Base-by-base conservation (phyloP, 2,797 vertebrate species). In the Chelon labrosus region DNA sequence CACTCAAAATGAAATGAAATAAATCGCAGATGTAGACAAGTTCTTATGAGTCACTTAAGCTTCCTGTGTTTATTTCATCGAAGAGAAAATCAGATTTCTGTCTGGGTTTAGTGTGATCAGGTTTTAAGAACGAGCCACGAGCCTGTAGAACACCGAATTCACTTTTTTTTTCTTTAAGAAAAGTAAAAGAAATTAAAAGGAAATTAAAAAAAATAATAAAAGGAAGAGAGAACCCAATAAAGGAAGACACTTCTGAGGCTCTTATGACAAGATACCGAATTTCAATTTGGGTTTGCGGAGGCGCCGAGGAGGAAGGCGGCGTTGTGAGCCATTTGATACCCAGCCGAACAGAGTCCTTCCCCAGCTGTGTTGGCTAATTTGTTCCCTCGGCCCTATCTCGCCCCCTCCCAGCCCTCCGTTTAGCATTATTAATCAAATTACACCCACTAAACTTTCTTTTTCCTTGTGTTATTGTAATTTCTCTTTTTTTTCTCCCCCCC, bases 381-480 rank as follows among this genome's bases (percentile, higher is more conserved):
- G 85, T 85, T 91, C 86, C 79, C 74, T 83, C 77, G 38, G 84
- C 75, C 84, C 77, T 86, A 89, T 91, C 85, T 86, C 66, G 47
- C 60, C 77, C 75, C 85, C 81, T 83, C 85, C 81, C 72, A 74
- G 84, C 70, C 31, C 86, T 87, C 64, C 80, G 86, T 93, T 94
- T 91, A 91, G 86, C 80, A 85, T 91, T 94, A 93, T 92, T 94
- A 93, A 95, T 94, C 87, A 94, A 94, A 94, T 92, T 91, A 93
- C 86, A 92, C 84, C 85, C 82, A 88, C 88, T 92, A 92, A 93
- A 94, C 88, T 93, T 94, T 92, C 77, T 74, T 82, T 87, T 85
- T 80, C 87, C 87, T 84, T 72, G 61, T 79, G 60, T 88, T 86
- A 88, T 77, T 88, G 84, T 85, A 90, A 85, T 88, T 73, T 55